These are phyloP conservation scores for Iselma pallidipennis DNA, from an alignment of 2,888 invertebrate genomes.

Conservation along the genomic window DNA sequence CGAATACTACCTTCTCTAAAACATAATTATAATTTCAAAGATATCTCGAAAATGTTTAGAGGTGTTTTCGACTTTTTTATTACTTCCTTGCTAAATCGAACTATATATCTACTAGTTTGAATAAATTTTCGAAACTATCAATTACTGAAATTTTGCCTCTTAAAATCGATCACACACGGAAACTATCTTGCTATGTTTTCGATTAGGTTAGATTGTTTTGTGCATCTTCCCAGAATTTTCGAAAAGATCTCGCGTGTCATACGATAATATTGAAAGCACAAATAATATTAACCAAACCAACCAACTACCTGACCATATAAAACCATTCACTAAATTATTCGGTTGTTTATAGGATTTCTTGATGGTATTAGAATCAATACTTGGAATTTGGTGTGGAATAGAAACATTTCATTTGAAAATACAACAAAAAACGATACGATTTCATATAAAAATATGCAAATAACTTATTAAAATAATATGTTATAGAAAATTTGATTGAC, in stretches of 20 bases:
- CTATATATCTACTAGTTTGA: no score
- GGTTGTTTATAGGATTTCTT: not conserved
- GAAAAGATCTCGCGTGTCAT: not conserved
- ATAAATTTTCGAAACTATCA: not conserved
- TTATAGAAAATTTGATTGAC: constrained; percentile 25
- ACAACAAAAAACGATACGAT: constrained; percentile 20
- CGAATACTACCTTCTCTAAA: constrained; percentile 18
- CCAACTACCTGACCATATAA: not conserved
- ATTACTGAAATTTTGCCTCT: no score
- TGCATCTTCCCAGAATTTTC: not conserved
- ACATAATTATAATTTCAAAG: constrained; percentile 24
- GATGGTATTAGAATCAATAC: not conserved
- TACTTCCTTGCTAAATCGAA: not conserved
- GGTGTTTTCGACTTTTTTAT: not conserved
- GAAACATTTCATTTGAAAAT: not conserved
- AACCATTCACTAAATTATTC: not conserved
- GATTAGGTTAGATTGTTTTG: not conserved
- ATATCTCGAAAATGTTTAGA: constrained; percentile 18
- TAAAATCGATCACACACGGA: not conserved
- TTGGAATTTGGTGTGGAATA: not conserved
- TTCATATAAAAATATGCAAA: constrained; percentile 24
- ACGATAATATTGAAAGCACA: not conserved
- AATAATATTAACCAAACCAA: not conserved
- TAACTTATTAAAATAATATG: constrained; percentile 21
- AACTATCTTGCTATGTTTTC: not conserved